Percentiles rank a stretch among this genome's conserved stretches.
These are phyloP conservation scores for Drosophila triauraria DNA, from an alignment of 1,140 invertebrate genomes.

Conservation along the genomic window DNA sequence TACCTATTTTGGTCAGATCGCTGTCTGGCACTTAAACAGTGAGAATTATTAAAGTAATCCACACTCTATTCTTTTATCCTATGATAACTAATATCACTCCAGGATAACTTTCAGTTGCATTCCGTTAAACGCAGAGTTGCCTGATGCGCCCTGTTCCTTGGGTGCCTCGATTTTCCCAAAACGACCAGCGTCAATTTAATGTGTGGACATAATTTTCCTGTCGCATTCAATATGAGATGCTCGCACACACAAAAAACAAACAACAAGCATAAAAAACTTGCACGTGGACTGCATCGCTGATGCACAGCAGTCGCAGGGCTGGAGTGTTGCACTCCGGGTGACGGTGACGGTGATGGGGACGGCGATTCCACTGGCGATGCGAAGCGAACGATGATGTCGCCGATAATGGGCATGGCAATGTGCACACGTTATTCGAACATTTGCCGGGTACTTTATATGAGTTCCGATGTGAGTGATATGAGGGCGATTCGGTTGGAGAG, in stretches of 20 bases:
- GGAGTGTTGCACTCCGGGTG: conserved; percentile 45
- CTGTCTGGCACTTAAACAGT: no score
- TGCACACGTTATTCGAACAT: conserved; percentile 77
- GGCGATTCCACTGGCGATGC: conserved; percentile 10
- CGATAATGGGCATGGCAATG: conserved; percentile 80
- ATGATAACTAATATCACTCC: background rate
- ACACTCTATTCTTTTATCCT: no score
- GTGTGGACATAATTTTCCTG: conserved; percentile 82
- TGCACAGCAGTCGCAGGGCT: conserved; percentile 29
- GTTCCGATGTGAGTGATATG: conserved; percentile 49
- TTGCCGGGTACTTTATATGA: conserved; percentile 62
- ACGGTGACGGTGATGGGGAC: conserved; percentile 23
- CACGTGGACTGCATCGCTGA: conserved; percentile 79
- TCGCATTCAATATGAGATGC: conserved; percentile 74
- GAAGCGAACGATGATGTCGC: conserved; percentile 61
- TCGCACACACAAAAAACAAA: conserved; percentile 41
- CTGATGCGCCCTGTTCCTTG: conserved; percentile 1
- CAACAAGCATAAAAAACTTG: conserved; percentile 70
- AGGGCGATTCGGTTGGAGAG: conserved; percentile 31
- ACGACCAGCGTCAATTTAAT: conserved; percentile 74
- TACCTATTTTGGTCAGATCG: no score
- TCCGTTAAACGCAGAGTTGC: no score
- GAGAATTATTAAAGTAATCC: no score
- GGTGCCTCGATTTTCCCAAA: conserved; percentile 17
- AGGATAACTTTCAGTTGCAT: conserved; percentile 1